phyloP scores from a whole-genome alignment of 2,888 invertebrate genomes.

The Celastrina argiolus region DNA sequence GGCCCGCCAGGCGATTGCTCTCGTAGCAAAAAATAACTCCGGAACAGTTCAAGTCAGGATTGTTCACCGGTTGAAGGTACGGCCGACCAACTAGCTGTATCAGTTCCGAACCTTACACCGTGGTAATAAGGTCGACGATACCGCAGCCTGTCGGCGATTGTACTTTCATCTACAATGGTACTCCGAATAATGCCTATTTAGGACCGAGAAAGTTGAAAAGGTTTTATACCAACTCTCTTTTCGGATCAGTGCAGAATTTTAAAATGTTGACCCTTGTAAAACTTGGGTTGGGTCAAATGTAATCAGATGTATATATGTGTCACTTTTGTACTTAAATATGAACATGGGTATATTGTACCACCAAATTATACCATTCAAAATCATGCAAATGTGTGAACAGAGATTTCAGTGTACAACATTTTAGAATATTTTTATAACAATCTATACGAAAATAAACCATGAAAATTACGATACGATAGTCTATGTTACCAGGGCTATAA shows the following conservation, averaged over 20 bases:
- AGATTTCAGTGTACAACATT: too few relatives aligned
- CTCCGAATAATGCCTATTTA: background rate
- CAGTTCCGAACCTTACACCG: too few relatives aligned
- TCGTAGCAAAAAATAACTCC: slow-evolving; percentile 58
- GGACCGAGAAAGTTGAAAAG: slow-evolving; percentile 2
- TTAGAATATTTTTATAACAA: too few relatives aligned
- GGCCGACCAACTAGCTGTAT: background rate
- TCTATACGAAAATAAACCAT: too few relatives aligned
- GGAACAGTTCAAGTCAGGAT: slow-evolving; percentile 42
- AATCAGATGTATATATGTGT: too few relatives aligned
- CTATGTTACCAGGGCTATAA: too few relatives aligned
- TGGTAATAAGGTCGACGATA: too few relatives aligned
- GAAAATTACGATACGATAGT: too few relatives aligned
- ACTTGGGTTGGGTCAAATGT: background rate
- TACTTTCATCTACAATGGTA: background rate
- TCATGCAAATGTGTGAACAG: too few relatives aligned
- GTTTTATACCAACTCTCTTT: background rate
- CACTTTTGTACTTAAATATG: too few relatives aligned
- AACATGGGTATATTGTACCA: too few relatives aligned
- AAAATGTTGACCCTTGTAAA: background rate
- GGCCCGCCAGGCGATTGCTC: slow-evolving; percentile 51
- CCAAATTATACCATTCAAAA: too few relatives aligned
- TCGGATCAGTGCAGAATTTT: background rate
- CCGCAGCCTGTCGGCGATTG: background rate
- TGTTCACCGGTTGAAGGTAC: background rate